Evolutionary conservation across 2,888 invertebrate species (phyloP).

Genomic region (Agonopterix subpropinquella): DNA sequence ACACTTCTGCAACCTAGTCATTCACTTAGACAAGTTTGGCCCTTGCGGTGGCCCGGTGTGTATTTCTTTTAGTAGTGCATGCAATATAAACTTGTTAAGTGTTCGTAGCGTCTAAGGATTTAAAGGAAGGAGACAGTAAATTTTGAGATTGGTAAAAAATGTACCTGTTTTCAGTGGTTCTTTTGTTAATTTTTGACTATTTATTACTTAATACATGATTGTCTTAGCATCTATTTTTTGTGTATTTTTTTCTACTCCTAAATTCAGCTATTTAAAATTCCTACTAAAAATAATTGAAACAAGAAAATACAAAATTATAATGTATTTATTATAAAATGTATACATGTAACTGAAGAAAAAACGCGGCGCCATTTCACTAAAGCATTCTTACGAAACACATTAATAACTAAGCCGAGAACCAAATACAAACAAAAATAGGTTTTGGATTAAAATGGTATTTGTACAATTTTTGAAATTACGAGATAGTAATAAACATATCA

Average conservation of each 20-base stretch:
- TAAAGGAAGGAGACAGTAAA: constrained; percentile 57
- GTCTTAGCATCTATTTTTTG: constrained; percentile 67
- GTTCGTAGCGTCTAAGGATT: constrained; percentile 72
- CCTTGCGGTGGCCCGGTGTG: constrained; percentile 39
- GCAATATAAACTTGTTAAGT: constrained; percentile 67
- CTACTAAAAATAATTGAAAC: constrained; percentile 20
- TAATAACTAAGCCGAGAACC: constrained; percentile 40
- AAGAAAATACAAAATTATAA: constrained; percentile 57
- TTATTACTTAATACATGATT: constrained; percentile 73
- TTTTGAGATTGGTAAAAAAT: constrained; percentile 70
- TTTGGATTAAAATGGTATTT: neutral
- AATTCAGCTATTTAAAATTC: neutral
- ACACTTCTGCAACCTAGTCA: constrained; percentile 72
- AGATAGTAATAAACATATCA: constrained; percentile 36
- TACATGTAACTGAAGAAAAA: constrained; percentile 60
- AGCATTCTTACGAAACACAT: constrained; percentile 31
- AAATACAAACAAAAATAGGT: constrained; percentile 21
- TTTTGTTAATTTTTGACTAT: constrained; percentile 76
- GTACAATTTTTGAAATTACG: constrained; percentile 28
- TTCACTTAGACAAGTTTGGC: constrained; percentile 63
- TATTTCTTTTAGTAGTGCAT: constrained; percentile 67
- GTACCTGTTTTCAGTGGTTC: constrained; percentile 74
- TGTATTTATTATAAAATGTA: constrained; percentile 71
- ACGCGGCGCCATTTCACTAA: constrained; percentile 34
- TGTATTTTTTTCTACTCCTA: constrained; percentile 25